Evolutionary conservation across 2,113 vertebrate species (phyloP), one percentile per base, ranked within the genome.

Genomic region (Indicator indicator): DNA sequence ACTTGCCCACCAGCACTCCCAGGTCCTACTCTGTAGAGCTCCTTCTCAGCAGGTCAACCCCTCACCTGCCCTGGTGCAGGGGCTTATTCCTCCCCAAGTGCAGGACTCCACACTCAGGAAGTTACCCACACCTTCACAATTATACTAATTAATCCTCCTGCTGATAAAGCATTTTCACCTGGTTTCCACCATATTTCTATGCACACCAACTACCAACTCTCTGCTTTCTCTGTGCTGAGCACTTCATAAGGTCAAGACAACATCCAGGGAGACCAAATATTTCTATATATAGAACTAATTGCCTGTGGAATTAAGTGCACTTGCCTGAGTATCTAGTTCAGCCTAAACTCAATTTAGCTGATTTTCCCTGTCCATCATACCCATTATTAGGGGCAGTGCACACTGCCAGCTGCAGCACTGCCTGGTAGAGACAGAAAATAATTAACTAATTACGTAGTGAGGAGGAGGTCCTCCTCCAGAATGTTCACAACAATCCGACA

Each of bases 201-300:
- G 77, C 88, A 80, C 27, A 72, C 6, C 48, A 26, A 50, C 38
- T 54, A 83, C 65, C 65, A 86, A 20, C 11, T 77, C 71, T 85
- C 81, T 91, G 33, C 52, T 84, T 87, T 90, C 67, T 85, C 71
- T 91, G 48, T 1, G 7, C 76, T 58, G 56, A 74, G 42, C 56
- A 75, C 82, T 80, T 32, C 58, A 42, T 94, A 91, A 94, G 91
- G 94, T 95, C 91, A 95, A 8, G 42, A 80, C 68, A 44, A 86
- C 52, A 83, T 85, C 72, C 91, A 89, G 48, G 7, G 89, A 95
- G 88, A 95, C 72, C 71, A 91, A 89, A 89, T 94, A 89, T 86
- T 94, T 95, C 95, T 94, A 95, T 94, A 93, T 91, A 86, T 93
- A 95, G 94, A 95, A 89, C 89, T 91, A 95, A 95, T 94, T 96